phyloP scores from a whole-genome alignment of 2,113 vertebrate genomes.

The Semnornis frantzii region DNA sequence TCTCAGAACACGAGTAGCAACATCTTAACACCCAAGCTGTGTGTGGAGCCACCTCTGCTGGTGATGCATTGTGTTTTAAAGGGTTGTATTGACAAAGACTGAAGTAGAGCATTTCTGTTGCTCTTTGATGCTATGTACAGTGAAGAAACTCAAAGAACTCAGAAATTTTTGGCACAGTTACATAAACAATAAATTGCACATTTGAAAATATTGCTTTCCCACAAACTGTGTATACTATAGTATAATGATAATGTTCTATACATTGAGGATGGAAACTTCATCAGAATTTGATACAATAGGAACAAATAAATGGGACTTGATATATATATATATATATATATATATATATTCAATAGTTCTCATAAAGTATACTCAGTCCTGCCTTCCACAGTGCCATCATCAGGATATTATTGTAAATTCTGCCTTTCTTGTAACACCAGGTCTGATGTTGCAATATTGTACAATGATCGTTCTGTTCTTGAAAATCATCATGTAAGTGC shows the following conservation, averaged over 20 bases:
- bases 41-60: not conserved
- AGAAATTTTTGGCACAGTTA: not conserved
- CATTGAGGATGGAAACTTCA: not conserved
- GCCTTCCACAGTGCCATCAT: not conserved
- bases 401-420: not conserved
- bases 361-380: not conserved
- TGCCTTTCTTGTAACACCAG: constrained; percentile 72
- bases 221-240: not conserved
- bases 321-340: too few relatives aligned
- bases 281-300: not conserved
- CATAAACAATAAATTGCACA: not conserved
- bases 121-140: rapidly evolving
- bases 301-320: not conserved
- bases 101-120: not conserved
- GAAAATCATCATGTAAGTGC: constrained; percentile 98
- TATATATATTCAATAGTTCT: not conserved
- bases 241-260: not conserved
- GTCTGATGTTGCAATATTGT: constrained; percentile 95
- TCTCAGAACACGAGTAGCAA: not conserved
- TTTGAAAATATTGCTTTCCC: not conserved
- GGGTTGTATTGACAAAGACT: rapidly evolving
- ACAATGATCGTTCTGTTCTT: constrained; percentile 96
- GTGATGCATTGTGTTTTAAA: not conserved
- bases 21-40: not conserved
- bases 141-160: not conserved